Evolutionary conservation across 2,113 vertebrate species (phyloP).

Genomic region (Thomomys bottae): DNA sequence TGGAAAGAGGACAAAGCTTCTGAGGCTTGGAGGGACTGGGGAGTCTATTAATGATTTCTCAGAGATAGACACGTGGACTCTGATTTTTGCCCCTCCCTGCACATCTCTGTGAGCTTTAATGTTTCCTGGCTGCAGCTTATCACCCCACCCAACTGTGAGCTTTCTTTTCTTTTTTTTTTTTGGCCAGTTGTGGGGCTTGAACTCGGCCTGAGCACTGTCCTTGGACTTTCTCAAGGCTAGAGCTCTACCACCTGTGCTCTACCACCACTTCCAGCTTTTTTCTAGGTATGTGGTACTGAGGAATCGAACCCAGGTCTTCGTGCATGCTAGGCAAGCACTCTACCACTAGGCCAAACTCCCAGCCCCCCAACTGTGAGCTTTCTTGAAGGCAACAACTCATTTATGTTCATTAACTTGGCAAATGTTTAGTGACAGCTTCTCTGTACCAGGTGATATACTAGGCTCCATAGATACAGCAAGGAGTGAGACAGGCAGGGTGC

Average conservation of each 20-base stretch:
- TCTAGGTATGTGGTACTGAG: no score
- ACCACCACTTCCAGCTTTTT: no score
- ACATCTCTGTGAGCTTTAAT: neutral
- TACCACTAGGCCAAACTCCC: no score
- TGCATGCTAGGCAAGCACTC: no score
- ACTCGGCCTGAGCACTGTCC: no score
- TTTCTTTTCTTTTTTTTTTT: no score
- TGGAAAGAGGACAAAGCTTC: neutral
- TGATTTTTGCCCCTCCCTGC: neutral
- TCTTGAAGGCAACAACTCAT: constrained; percentile 68
- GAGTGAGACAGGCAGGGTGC: neutral
- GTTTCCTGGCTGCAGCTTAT: constrained; percentile 54
- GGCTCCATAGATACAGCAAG: neutral
- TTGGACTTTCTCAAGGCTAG: no score
- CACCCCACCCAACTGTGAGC: constrained; percentile 40
- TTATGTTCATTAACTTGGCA: constrained; percentile 35
- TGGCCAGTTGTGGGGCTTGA: no score
- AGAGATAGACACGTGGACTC: neutral
- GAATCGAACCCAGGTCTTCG: no score
- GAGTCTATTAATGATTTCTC: neutral
- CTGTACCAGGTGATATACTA: neutral
- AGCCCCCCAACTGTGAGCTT: constrained; percentile 38
- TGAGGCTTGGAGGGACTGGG: neutral
- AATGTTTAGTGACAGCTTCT: neutral
- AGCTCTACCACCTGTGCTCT: no score